phyloP scores from a whole-genome alignment of 2,113 vertebrate species.

The Vidua macroura region DNA sequence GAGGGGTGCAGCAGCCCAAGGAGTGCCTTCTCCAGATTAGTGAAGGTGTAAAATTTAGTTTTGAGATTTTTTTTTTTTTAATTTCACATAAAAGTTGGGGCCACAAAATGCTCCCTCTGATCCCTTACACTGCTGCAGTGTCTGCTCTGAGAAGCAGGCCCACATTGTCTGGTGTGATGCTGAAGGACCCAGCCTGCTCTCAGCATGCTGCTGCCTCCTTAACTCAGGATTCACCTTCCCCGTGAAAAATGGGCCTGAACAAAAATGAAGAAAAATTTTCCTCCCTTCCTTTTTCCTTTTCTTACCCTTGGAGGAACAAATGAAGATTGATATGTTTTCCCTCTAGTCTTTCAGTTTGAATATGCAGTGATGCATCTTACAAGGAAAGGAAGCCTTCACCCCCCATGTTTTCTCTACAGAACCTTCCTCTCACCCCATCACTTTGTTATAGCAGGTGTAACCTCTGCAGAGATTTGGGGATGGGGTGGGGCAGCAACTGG shows the following conservation, averaged over 20 bases:
- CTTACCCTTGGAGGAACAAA: not conserved
- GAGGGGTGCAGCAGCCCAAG: not conserved
- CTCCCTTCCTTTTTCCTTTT: not conserved
- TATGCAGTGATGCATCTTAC: not conserved
- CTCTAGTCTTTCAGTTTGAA: not conserved
- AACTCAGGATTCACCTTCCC: not conserved
- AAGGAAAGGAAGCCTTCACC: not conserved
- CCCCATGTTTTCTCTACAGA: not conserved
- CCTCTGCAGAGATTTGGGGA: not conserved
- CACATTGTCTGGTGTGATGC: accelerated
- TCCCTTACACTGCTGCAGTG: not conserved
- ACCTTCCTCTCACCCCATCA: not conserved
- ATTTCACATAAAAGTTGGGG: not conserved
- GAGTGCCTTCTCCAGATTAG: not conserved
- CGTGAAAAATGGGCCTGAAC: not conserved
- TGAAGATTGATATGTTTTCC: constrained; percentile 37
- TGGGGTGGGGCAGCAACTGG: not conserved
- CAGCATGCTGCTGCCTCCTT: not conserved
- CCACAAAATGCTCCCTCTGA: not conserved
- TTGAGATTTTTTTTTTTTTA: not conserved
- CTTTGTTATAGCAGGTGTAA: not conserved
- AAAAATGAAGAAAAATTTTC: not conserved
- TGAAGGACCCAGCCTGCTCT: not conserved
- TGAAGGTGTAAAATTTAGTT: not conserved
- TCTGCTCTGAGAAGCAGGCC: not conserved